A percentile compares a stretch with the other conserved stretches of the same genome.
phyloP scores from a whole-genome alignment of 2,797 vertebrate species.

The Scolopax rusticola region DNA sequence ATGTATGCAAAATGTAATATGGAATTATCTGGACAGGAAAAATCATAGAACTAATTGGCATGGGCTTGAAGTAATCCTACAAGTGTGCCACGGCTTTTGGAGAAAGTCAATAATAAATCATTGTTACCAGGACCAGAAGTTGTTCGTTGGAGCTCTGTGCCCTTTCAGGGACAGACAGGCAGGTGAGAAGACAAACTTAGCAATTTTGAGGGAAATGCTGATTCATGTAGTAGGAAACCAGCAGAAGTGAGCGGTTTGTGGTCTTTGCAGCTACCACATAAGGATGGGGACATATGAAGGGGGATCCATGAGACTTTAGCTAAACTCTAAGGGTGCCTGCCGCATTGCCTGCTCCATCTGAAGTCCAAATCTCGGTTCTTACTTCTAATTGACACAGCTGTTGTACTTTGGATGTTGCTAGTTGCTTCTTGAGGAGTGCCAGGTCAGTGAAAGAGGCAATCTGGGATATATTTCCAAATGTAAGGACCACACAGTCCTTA shows the following conservation, averaged over 20 bases:
- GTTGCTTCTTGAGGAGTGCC: neutral
- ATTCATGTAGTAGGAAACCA: neutral
- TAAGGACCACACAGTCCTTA: neutral
- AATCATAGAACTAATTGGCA: neutral
- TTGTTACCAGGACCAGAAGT: neutral
- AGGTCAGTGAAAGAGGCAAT: neutral
- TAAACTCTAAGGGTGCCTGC: neutral
- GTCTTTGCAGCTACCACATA: fast-evolving
- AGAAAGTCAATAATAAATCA: neutral
- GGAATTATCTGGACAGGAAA: neutral
- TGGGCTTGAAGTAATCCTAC: neutral
- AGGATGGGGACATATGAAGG: neutral
- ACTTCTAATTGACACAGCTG: neutral
- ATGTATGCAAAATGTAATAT: neutral
- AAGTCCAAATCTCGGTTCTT: neutral
- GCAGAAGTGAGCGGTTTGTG: neutral
- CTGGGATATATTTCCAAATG: neutral
- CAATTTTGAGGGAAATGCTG: neutral
- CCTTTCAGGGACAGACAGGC: neutral
- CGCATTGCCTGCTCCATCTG: neutral
- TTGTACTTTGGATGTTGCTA: neutral
- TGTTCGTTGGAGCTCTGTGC: neutral
- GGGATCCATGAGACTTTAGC: neutral
- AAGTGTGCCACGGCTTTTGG: fast-evolving
- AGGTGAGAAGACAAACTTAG: neutral